Conservation (phyloP, 2,797 vertebrate genomes). For the Sternarchorhynchus goeldii region DNA sequence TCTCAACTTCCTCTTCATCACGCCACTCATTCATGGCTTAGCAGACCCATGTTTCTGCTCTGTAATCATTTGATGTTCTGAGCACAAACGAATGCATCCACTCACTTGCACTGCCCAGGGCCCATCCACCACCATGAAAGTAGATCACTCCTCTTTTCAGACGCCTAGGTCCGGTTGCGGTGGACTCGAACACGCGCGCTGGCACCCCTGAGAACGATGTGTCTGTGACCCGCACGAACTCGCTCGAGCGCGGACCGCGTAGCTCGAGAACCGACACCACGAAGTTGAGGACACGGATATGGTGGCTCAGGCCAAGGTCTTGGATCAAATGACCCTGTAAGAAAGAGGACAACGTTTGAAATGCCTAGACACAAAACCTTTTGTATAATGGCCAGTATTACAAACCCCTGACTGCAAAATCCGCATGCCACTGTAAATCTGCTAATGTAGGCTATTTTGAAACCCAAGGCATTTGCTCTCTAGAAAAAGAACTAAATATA, state of each 20-base stretch:
- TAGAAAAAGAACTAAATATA: no score
- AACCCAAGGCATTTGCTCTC: no score
- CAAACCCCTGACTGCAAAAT: neutral
- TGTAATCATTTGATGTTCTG: neutral
- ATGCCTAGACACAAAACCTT: neutral
- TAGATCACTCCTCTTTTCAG: constrained; percentile 85
- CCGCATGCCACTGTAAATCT: no score
- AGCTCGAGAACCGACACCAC: constrained; percentile 78
- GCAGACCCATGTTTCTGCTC: no score
- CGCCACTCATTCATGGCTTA: neutral
- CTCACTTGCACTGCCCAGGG: constrained; percentile 85
- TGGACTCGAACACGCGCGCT: constrained; percentile 84
- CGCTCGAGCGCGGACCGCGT: constrained; percentile 73
- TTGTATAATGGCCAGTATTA: neutral
- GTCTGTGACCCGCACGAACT: constrained; percentile 79
- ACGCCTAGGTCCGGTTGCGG: constrained; percentile 44
- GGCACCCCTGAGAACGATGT: constrained; percentile 82
- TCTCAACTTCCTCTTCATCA: neutral
- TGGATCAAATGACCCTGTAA: constrained; percentile 83
- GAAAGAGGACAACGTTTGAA: constrained; percentile 16
- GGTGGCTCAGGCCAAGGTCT: constrained; percentile 82
- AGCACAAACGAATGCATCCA: neutral
- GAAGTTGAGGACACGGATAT: constrained; percentile 80
- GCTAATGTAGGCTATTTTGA: no score
- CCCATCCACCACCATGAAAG: constrained; percentile 95